These are phyloP conservation scores for Cynoglossus semilaevis DNA, from an alignment of 2,113 vertebrate genomes.

Conservation along the genomic window DNA sequence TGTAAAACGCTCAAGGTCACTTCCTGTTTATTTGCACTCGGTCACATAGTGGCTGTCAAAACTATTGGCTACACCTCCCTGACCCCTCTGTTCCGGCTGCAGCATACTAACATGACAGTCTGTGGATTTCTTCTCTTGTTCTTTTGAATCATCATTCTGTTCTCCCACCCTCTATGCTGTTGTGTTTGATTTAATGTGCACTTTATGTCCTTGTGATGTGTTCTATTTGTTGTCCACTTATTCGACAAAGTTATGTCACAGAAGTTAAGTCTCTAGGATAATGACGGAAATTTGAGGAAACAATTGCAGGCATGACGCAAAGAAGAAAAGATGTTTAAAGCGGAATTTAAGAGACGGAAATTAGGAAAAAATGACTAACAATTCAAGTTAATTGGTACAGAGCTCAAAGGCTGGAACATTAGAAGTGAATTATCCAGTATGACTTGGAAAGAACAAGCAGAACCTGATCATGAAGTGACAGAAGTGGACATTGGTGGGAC, in stretches of 20 bases:
- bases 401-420: too few species aligned
- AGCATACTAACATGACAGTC: slow-evolving; percentile 29
- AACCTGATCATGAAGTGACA: too few species aligned
- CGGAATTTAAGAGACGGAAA: too few species aligned
- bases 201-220: slow-evolving; percentile 4
- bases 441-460: too few species aligned
- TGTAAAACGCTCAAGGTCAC: slow-evolving; percentile 67
- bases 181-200: slow-evolving; percentile 5
- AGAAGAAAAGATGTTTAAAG: too few species aligned
- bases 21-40: slow-evolving; percentile 53
- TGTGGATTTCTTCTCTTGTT: slow-evolving; percentile 31
- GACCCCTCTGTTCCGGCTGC: slow-evolving; percentile 30
- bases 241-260: slow-evolving; percentile 7
- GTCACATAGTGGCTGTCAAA: slow-evolving; percentile 46
- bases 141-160: slow-evolving; percentile 37
- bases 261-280: neutral
- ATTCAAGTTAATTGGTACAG: too few species aligned
- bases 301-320: too few species aligned
- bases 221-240: neutral
- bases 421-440: too few species aligned
- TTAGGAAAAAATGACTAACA: too few species aligned
- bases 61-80: slow-evolving; percentile 1
- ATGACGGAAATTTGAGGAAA: too few species aligned
- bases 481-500: too few species aligned
- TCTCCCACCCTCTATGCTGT: neutral